These are phyloP conservation scores for Schlechtendalia chinensis DNA, from an alignment of 1,140 invertebrate species.

Conservation along the genomic window DNA sequence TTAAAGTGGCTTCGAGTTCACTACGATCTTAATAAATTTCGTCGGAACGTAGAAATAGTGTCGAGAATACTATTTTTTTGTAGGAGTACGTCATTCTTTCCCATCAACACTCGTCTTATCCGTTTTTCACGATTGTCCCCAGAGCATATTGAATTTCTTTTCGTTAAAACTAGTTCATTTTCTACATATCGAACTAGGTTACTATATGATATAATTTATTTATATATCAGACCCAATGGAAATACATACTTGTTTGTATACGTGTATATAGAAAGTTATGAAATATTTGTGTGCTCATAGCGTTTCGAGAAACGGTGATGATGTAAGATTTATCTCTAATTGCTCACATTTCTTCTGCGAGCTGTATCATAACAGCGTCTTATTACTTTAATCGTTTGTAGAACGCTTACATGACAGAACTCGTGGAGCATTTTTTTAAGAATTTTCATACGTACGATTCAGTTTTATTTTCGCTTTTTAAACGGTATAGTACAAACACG, in stretches of 20 bases:
- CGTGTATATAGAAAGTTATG: too few species aligned
- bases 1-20: too few species aligned
- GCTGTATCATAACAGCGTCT: too few species aligned
- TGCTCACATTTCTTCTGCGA: too few species aligned
- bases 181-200: not conserved
- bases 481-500: too few species aligned
- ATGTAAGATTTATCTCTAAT: too few species aligned
- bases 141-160: not conserved
- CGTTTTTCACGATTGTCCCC: not conserved
- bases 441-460: too few species aligned
- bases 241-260: too few species aligned
- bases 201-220: conserved; percentile 16
- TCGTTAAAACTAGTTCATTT: conserved; percentile 10
- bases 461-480: too few species aligned
- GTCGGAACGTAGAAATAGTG: not conserved
- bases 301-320: not conserved
- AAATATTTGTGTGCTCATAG: not conserved
- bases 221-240: not conserved
- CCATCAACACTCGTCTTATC: not conserved
- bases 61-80: not conserved
- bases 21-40: not conserved
- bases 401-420: too few species aligned
- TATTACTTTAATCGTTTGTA: too few species aligned
- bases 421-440: too few species aligned
- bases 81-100: not conserved